phyloP scores from a whole-genome alignment of 2,797 vertebrate genomes.

The Eidolon dupreanum region DNA sequence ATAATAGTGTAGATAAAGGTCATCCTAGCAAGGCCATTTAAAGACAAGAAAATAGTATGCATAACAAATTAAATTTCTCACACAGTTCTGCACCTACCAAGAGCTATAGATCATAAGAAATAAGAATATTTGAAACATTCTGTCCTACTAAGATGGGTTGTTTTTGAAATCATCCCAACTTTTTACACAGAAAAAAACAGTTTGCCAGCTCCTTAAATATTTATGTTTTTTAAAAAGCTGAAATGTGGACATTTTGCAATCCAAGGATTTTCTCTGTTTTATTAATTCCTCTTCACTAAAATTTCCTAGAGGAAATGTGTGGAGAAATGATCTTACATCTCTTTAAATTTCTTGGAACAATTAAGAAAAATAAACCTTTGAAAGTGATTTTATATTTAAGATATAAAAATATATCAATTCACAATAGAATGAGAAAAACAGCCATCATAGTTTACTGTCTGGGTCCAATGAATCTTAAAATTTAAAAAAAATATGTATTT shows the following conservation, averaged over 20 bases:
- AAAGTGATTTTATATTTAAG: conserved; percentile 17
- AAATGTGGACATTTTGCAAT: conserved; percentile 8
- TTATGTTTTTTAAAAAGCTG: background rate
- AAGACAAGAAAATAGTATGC: conserved; percentile 10
- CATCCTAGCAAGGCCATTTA: conserved; percentile 10
- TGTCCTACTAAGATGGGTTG: background rate
- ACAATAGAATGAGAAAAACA: background rate
- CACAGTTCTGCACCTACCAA: background rate
- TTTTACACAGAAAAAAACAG: conserved; percentile 18
- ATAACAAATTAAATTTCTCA: conserved; percentile 31
- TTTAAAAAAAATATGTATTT: background rate
- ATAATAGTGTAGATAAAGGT: background rate
- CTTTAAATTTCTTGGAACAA: conserved; percentile 45
- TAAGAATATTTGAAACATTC: conserved; percentile 15
- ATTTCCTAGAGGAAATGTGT: background rate
- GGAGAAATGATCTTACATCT: background rate
- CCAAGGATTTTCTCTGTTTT: conserved; percentile 19
- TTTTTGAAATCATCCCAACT: conserved; percentile 17
- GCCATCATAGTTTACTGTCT: background rate
- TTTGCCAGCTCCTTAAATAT: conserved; percentile 12
- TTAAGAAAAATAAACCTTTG: background rate
- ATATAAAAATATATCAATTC: conserved; percentile 6
- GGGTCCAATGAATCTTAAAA: conserved; percentile 22
- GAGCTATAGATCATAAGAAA: background rate
- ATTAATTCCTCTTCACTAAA: conserved; percentile 1